Conservation (phyloP, 2,797 vertebrate species). For the Enteromius thamalakanensis region DNA sequence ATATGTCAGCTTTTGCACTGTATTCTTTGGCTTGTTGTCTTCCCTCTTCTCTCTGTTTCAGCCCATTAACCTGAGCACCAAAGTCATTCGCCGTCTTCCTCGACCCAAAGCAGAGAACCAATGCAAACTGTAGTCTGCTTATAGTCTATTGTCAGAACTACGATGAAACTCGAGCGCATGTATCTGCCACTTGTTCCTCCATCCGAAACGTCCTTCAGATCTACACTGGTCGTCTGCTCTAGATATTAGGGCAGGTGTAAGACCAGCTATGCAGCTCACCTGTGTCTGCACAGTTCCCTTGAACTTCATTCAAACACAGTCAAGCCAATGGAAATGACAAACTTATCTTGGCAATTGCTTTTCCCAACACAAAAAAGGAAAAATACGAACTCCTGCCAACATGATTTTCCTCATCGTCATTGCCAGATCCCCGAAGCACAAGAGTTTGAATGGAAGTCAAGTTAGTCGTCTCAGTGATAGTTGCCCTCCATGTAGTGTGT, state of each 20-base stretch:
- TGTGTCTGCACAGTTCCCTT: conserved; percentile 42
- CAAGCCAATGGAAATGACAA: conserved; percentile 54
- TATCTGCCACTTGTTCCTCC: conserved; percentile 45
- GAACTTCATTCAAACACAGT: conserved; percentile 41
- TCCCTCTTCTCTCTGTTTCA: conserved; percentile 46
- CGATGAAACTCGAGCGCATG: conserved; percentile 51
- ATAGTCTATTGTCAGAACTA: conserved; percentile 48
- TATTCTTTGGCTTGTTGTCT: conserved; percentile 62
- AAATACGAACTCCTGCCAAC: conserved; percentile 44
- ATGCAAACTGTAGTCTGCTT: conserved; percentile 60
- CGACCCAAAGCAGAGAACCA: conserved; percentile 60
- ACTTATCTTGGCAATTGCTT: conserved; percentile 48
- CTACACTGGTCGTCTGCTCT: conserved; percentile 57
- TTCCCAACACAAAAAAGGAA: conserved; percentile 45
- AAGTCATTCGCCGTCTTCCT: conserved; percentile 64
- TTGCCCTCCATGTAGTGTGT: conserved; percentile 58
- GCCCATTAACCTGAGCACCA: conserved; percentile 59
- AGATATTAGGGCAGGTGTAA: conserved; percentile 52
- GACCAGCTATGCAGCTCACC: conserved; percentile 66
- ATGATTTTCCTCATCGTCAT: conserved; percentile 59
- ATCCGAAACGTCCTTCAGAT: conserved; percentile 50
- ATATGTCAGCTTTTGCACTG: conserved; percentile 61
- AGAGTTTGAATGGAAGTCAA: conserved; percentile 70
- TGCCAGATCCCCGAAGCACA: conserved; percentile 78
- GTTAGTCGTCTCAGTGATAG: conserved; percentile 63